Conservation (phyloP, 2,797 vertebrate genomes). For the Pempheris klunzingeri region DNA sequence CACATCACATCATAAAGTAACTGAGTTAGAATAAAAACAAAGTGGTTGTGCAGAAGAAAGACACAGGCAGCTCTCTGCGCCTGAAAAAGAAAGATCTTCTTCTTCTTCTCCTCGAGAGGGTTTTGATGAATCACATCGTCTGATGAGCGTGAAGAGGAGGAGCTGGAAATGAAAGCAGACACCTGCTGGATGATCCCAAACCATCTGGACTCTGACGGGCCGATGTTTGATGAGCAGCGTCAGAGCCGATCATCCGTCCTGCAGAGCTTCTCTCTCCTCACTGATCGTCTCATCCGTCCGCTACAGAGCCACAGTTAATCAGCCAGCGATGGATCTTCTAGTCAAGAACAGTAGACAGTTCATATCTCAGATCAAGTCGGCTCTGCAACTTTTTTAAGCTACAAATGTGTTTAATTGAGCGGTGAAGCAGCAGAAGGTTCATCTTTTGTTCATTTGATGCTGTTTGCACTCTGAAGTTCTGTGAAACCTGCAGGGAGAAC, state of each 20-base stretch:
- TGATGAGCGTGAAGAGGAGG: slow-evolving; percentile 3
- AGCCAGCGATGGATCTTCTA: no score
- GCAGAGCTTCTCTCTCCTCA: no score
- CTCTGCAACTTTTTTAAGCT: no score
- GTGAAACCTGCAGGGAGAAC: no score
- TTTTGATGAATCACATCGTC: slow-evolving; percentile 19
- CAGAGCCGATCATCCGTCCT: slow-evolving; percentile 7
- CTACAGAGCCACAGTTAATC: no score
- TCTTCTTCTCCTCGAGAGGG: background rate
- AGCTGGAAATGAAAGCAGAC: background rate
- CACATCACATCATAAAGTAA: background rate
- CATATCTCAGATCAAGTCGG: no score
- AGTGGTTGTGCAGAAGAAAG: no score
- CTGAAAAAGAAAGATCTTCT: background rate
- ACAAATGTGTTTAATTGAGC: background rate
- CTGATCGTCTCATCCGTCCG: no score
- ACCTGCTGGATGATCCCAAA: slow-evolving; percentile 16
- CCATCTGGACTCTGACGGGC: slow-evolving; percentile 23
- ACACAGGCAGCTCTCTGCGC: no score
- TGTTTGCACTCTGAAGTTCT: no score
- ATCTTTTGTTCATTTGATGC: no score
- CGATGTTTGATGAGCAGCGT: slow-evolving; percentile 12
- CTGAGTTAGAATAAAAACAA: background rate
- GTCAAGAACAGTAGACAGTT: background rate
- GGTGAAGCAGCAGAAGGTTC: background rate